These are phyloP conservation scores for Spilarctia lutea DNA, from an alignment of 2,888 invertebrate species.

Conservation along the genomic window DNA sequence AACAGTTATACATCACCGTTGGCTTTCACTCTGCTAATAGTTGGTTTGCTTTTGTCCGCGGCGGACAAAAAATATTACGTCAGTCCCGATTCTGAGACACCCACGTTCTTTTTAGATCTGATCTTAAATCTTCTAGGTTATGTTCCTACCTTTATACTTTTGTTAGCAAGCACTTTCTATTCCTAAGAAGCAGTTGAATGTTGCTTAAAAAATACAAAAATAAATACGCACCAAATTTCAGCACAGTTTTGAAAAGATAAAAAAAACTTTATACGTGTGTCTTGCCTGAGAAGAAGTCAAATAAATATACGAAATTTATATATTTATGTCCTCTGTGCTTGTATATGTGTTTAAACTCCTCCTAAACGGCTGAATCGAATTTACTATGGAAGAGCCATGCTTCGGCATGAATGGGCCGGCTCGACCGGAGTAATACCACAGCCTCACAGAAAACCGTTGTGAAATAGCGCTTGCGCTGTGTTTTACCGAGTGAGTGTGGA, in stretches of 20 bases:
- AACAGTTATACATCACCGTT: constrained; percentile 5
- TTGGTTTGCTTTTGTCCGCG: constrained; percentile 5
- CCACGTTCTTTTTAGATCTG: neutral
- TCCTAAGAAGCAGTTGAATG: neutral
- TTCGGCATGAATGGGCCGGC: too few species aligned
- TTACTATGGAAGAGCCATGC: too few species aligned
- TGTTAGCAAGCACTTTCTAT: neutral
- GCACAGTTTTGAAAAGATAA: neutral
- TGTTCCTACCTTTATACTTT: neutral
- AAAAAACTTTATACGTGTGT: neutral
- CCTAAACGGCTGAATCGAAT: too few species aligned
- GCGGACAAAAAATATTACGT: constrained; percentile 8
- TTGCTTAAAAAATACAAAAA: neutral
- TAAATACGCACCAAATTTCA: too few species aligned
- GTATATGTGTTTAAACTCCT: too few species aligned
- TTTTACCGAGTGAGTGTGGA: too few species aligned
- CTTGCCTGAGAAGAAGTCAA: neutral
- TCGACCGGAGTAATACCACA: too few species aligned
- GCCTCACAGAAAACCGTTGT: too few species aligned
- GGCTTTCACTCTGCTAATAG: constrained; percentile 3
- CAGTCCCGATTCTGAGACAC: neutral
- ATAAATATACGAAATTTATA: neutral
- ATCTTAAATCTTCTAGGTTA: neutral
- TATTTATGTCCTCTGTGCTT: too few species aligned
- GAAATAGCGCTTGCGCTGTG: too few species aligned